Conservation (phyloP, 2,888 invertebrate genomes). For the Xestia xanthographa region DNA sequence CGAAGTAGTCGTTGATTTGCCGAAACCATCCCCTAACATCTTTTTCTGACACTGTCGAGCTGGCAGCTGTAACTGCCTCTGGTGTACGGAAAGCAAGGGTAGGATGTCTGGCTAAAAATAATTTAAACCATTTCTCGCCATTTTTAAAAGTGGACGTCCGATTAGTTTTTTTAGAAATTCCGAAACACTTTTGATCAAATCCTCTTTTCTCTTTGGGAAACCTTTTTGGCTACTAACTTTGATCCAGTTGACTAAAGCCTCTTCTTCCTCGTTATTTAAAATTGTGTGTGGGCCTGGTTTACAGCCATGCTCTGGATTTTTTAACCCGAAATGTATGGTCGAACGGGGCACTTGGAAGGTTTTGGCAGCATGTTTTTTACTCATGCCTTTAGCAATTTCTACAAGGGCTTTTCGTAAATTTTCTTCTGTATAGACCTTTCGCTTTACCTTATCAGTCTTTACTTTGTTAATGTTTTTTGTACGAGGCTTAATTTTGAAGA, state of each 20-base stretch:
- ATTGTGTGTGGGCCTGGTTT: constrained; percentile 12
- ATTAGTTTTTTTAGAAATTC: neutral
- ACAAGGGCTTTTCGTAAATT: constrained; percentile 1
- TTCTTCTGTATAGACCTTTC: neutral
- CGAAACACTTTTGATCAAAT: neutral
- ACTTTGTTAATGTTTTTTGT: constrained; percentile 9
- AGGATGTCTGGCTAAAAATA: constrained; percentile 13
- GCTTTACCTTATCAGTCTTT: constrained; percentile 16
- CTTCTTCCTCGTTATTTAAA: constrained; percentile 64
- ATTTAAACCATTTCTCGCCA: constrained; percentile 9
- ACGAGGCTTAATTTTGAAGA: constrained; percentile 19
- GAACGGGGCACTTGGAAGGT: constrained; percentile 10
- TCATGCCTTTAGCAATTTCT: constrained; percentile 4
- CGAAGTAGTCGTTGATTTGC: constrained; percentile 45
- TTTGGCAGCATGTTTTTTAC: constrained; percentile 16
- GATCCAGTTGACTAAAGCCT: constrained; percentile 70
- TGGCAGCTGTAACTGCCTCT: constrained; percentile 73
- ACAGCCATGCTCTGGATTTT: constrained; percentile 8
- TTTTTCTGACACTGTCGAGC: constrained; percentile 70
- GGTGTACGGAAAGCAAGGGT: constrained; percentile 52
- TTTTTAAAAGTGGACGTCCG: neutral
- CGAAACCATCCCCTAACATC: constrained; percentile 66
- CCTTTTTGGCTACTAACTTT: constrained; percentile 8
- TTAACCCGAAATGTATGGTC: constrained; percentile 8
- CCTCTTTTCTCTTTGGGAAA: constrained; percentile 4